Conservation (phyloP, 2,113 vertebrate genomes). For the Leptodactylus fuscus region DNA sequence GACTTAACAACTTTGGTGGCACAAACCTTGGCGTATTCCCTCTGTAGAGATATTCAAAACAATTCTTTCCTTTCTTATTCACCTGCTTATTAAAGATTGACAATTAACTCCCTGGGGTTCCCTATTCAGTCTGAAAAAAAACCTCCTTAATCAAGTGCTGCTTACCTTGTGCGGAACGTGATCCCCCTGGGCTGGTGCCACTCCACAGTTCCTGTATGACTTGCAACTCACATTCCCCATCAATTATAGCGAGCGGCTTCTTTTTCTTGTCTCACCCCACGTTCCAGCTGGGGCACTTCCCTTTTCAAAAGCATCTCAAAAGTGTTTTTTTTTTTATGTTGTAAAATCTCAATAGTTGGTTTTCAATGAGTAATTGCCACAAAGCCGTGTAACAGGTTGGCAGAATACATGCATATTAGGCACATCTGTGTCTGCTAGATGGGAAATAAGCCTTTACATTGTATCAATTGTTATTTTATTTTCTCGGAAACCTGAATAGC, state of each 20-base stretch:
- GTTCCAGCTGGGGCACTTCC: constrained; percentile 41
- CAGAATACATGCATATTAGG: constrained; percentile 11
- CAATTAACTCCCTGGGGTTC: constrained; percentile 57
- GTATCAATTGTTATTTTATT: neutral
- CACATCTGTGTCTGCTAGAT: neutral
- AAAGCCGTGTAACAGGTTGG: neutral
- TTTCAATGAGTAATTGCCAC: neutral
- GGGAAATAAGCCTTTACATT: neutral
- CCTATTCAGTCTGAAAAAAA: constrained; percentile 52
- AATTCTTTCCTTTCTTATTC: constrained; percentile 38
- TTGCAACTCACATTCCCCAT: constrained; percentile 48
- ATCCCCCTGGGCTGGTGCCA: constrained; percentile 48
- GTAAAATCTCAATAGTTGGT: constrained; percentile 22
- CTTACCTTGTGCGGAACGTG: constrained; percentile 47
- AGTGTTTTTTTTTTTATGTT: neutral
- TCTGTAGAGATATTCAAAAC: constrained; percentile 10
- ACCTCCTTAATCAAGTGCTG: constrained; percentile 53
- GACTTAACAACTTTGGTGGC: constrained; percentile 45
- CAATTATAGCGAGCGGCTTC: constrained; percentile 51
- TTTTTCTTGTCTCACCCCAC: constrained; percentile 51
- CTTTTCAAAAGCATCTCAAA: constrained; percentile 8
- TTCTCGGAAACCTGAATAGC: neutral
- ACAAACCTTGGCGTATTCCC: neutral
- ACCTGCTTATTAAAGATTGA: constrained; percentile 54
- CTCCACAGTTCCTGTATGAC: constrained; percentile 45